These are phyloP conservation scores for Oenanthe oenanthe DNA, from an alignment of 2,113 vertebrate genomes.

Conservation along the genomic window DNA sequence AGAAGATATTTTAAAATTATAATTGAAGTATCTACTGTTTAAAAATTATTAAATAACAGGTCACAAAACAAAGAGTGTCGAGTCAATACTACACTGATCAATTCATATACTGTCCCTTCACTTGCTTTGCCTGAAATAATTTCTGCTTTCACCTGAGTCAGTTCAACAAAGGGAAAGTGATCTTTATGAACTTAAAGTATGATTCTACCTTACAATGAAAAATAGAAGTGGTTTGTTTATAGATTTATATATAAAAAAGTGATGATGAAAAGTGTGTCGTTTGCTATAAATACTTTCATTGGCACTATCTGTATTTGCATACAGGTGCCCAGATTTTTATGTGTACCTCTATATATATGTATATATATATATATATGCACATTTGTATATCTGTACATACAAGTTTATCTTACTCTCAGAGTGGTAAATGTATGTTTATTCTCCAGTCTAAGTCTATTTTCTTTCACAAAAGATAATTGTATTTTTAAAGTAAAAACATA, in stretches of 20 bases:
- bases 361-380: not conserved
- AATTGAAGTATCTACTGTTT: not conserved
- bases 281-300: not conserved
- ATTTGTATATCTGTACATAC: not conserved
- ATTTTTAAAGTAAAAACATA: not conserved
- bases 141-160: not conserved
- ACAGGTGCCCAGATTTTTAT: not conserved
- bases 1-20: not conserved
- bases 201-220: not conserved
- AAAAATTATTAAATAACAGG: not conserved
- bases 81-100: not conserved
- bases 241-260: not conserved
- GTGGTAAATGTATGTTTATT: not conserved
- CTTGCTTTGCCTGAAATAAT: not conserved
- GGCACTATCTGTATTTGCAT: not conserved
- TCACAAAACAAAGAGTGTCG: fast-evolving
- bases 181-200: not conserved
- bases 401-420: not conserved
- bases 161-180: not conserved
- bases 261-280: not conserved
- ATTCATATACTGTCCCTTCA: not conserved
- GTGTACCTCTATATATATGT: not conserved
- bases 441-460: too few species aligned
- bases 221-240: not conserved
- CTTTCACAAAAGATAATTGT: not conserved